These are phyloP conservation scores for Octodon degus DNA, from an alignment of 2,113 vertebrate genomes.

Conservation along the genomic window DNA sequence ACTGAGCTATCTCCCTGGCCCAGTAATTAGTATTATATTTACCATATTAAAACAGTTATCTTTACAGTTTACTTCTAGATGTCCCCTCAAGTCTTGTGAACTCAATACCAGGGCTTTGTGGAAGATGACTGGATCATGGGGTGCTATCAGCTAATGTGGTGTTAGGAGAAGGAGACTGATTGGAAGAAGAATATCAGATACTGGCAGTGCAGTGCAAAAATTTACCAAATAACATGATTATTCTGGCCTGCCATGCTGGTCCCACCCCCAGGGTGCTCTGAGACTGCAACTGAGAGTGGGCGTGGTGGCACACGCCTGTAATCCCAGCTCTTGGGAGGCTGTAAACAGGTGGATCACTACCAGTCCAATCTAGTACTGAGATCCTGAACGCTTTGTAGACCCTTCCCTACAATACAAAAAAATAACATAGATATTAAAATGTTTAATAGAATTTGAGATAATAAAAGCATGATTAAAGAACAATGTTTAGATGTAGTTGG, in stretches of 20 bases:
- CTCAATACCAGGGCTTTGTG: background rate
- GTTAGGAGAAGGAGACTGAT: background rate
- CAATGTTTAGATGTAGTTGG: background rate
- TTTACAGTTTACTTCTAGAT: background rate
- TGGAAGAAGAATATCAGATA: background rate
- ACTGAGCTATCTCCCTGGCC: too few relatives aligned
- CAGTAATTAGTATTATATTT: too few relatives aligned
- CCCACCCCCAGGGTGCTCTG: too few relatives aligned
- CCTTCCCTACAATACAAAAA: too few relatives aligned
- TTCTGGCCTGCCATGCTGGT: too few relatives aligned
- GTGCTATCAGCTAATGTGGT: background rate
- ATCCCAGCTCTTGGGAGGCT: too few relatives aligned
- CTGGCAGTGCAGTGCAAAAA: background rate
- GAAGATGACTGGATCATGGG: background rate
- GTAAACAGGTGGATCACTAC: too few relatives aligned
- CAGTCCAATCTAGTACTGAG: too few relatives aligned
- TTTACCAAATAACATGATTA: background rate
- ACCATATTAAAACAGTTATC: background rate
- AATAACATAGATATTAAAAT: background rate
- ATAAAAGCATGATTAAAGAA: background rate
- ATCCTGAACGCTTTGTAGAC: too few relatives aligned
- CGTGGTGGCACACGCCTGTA: too few relatives aligned
- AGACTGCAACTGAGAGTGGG: too few relatives aligned
- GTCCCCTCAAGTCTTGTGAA: background rate
- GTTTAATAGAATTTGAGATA: background rate